Evolutionary conservation across 2,888 invertebrate genomes (phyloP).

Genomic region (Scaptodrosophila latifasciaeformis): DNA sequence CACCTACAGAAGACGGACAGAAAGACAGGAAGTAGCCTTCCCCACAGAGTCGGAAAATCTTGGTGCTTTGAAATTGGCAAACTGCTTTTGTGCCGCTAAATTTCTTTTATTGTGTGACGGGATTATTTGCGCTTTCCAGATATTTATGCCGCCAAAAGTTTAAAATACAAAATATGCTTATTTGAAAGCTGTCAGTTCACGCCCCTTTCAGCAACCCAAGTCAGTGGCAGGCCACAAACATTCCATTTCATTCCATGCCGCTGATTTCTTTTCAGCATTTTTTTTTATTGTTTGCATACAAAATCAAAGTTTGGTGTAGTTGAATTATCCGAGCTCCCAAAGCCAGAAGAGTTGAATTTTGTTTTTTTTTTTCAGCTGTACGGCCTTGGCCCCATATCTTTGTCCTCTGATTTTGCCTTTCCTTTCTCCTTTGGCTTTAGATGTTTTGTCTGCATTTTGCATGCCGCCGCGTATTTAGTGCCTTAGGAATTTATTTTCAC

Average conservation of each 20-base stretch:
- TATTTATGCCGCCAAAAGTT: slow-evolving; percentile 62
- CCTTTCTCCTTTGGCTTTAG: too few relatives aligned
- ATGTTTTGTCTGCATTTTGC: slow-evolving; percentile 1
- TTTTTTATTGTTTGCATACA: slow-evolving; percentile 20
- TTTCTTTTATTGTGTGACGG: slow-evolving; percentile 50
- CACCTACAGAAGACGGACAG: slow-evolving; percentile 9
- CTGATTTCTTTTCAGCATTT: slow-evolving; percentile 14
- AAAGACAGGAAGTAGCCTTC: background rate
- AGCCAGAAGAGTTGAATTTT: background rate
- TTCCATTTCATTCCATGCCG: slow-evolving; percentile 7
- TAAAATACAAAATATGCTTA: slow-evolving; percentile 53
- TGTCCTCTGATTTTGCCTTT: too few relatives aligned
- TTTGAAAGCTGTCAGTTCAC: slow-evolving; percentile 22
- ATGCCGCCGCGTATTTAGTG: slow-evolving; percentile 31
- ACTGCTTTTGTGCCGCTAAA: slow-evolving; percentile 22
- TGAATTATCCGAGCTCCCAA: slow-evolving; percentile 36
- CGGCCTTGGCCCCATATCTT: background rate
- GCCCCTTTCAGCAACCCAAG: slow-evolving; percentile 13
- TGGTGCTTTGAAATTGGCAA: slow-evolving; percentile 16
- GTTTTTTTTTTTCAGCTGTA: too few relatives aligned
- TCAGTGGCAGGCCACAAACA: slow-evolving; percentile 13
- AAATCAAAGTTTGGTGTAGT: slow-evolving; percentile 52
- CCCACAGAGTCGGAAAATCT: too few relatives aligned
- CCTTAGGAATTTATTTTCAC: slow-evolving; percentile 47
- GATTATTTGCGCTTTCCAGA: slow-evolving; percentile 68